phyloP scores from a whole-genome alignment of 2,888 invertebrate genomes.

The Spisula subtruncata region DNA sequence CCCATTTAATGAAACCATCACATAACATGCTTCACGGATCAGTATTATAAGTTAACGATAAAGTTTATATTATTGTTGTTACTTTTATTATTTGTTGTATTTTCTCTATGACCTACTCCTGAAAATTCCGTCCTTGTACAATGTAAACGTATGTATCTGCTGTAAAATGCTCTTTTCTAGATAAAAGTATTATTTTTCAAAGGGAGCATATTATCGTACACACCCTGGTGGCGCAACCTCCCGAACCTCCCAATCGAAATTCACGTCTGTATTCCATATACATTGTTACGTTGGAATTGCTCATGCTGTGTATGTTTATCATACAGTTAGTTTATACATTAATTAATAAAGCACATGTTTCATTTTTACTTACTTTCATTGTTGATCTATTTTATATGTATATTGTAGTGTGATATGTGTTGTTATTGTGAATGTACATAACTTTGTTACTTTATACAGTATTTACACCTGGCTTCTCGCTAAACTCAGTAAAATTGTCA shows the following conservation, averaged over 20 bases:
- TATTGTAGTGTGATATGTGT: not conserved
- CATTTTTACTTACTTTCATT: not conserved
- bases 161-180: not conserved
- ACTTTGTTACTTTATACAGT: not conserved
- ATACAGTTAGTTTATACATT: constrained; percentile 4
- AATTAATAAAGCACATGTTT: constrained; percentile 2
- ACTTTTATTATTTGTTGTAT: not conserved
- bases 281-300: not conserved
- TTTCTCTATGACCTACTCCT: not conserved
- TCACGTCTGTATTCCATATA: not conserved
- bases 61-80: not conserved
- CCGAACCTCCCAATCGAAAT: no score
- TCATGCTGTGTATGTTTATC: not conserved
- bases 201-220: not conserved
- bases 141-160: not conserved
- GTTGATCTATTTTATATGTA: not conserved
- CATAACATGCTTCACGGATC: constrained; percentile 5
- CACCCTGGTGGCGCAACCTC: not conserved
- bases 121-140: not conserved
- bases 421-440: not conserved
- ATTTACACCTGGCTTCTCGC: not conserved
- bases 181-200: not conserved
- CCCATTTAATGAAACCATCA: not conserved
- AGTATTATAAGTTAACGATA: constrained; percentile 6
- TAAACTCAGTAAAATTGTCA: not conserved